A percentile compares a stretch with the other conserved stretches of the same genome.
Conservation (phyloP, 2,797 vertebrate species). For the Pseudotriccus pelzelni region DNA sequence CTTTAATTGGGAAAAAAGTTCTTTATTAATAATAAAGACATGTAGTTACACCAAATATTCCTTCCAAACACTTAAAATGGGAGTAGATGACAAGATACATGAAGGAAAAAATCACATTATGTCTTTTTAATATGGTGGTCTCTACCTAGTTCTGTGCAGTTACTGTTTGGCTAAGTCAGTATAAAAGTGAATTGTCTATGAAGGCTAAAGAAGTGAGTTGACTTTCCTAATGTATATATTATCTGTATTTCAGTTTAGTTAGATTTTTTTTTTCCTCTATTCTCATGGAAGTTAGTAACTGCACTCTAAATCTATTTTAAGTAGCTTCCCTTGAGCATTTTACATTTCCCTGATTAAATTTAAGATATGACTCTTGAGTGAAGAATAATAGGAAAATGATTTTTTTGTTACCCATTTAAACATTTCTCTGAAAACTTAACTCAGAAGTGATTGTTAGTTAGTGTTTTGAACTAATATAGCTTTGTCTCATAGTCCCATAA, state of each 20-base stretch:
- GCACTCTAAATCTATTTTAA: background rate
- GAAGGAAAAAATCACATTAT: fast-evolving
- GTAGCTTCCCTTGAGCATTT: background rate
- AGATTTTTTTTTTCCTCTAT: background rate
- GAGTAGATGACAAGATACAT: background rate
- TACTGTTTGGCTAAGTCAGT: background rate
- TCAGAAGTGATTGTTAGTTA: background rate
- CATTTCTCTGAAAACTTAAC: background rate
- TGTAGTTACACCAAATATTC: background rate
- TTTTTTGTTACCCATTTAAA: background rate
- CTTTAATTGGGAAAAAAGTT: background rate
- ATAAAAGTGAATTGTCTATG: background rate
- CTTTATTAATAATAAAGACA: background rate
- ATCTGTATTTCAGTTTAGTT: background rate
- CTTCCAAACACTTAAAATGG: background rate
- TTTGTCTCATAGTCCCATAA: background rate
- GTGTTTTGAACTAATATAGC: background rate
- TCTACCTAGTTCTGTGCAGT: background rate
- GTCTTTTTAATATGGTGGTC: background rate
- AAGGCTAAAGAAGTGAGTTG: background rate
- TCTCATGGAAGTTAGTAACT: background rate
- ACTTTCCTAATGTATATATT: background rate
- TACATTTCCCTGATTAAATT: background rate
- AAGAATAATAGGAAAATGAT: background rate
- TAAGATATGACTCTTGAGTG: background rate